These are phyloP conservation scores for Chaetophractus vellerosus DNA, from an alignment of 2,797 vertebrate genomes.

Conservation along the genomic window DNA sequence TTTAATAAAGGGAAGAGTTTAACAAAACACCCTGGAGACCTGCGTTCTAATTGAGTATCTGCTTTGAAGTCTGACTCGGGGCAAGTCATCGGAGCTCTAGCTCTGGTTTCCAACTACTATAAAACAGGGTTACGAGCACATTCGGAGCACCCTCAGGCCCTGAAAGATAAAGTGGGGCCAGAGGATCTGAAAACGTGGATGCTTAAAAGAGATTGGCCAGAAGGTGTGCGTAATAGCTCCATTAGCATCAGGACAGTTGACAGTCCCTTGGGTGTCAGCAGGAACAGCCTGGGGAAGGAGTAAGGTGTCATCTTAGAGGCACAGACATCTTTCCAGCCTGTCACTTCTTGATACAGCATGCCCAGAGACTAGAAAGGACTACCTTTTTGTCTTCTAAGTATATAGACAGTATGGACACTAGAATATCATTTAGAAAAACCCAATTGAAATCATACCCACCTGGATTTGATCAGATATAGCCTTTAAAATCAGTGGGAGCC, in stretches of 20 bases:
- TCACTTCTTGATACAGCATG: slow-evolving; percentile 3
- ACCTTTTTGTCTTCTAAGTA: slow-evolving; percentile 24
- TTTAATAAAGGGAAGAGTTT: slow-evolving; percentile 86
- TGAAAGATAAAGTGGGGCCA: slow-evolving; percentile 23
- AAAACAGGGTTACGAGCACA: slow-evolving; percentile 76
- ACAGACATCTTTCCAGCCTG: neutral
- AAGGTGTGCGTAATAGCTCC: slow-evolving; percentile 27
- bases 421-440: slow-evolving; percentile 52
- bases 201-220: slow-evolving; percentile 45
- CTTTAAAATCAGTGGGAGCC: slow-evolving; percentile 25
- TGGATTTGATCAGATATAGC: slow-evolving; percentile 58
- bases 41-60: slow-evolving; percentile 77
- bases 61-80: slow-evolving; percentile 82
- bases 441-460: slow-evolving; percentile 23
- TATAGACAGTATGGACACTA: neutral
- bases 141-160: slow-evolving; percentile 60
- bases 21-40: slow-evolving; percentile 79
- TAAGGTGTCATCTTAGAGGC: neutral
- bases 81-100: slow-evolving; percentile 75
- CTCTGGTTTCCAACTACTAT: slow-evolving; percentile 80
- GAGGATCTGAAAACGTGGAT: slow-evolving; percentile 63
- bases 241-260: neutral
- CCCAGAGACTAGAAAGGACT: neutral
- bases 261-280: neutral
- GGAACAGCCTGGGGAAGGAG: neutral